These are phyloP conservation scores for Odobenus rosmarus DNA, from an alignment of 2,113 vertebrate species.

Conservation along the genomic window DNA sequence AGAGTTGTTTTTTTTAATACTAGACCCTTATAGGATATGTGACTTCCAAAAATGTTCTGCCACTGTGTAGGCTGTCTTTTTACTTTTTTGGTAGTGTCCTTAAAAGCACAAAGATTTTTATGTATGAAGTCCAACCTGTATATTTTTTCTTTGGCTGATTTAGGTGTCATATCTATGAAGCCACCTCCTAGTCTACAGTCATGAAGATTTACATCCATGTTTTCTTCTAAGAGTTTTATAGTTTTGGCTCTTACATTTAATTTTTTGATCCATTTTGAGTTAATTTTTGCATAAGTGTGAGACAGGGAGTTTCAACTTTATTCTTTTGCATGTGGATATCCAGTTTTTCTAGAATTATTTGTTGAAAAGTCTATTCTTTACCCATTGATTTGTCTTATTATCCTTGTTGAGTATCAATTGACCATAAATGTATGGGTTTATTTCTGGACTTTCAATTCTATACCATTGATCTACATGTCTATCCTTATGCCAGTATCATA, in stretches of 20 bases:
- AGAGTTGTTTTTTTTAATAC: background rate
- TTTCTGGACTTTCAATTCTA: background rate
- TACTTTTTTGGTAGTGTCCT: background rate
- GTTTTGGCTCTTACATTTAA: background rate
- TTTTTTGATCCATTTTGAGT: conserved; percentile 24
- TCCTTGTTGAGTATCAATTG: background rate
- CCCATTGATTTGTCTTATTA: background rate
- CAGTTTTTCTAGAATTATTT: background rate
- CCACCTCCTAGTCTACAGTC: background rate
- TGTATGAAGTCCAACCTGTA: background rate
- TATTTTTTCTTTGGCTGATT: conserved; percentile 9
- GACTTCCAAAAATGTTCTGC: background rate
- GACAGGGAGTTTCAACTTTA: background rate
- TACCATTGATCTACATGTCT: background rate
- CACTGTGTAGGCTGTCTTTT: background rate
- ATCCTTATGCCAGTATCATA: background rate
- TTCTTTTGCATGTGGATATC: conserved; percentile 11
- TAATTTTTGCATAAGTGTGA: background rate
- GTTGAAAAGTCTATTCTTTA: background rate
- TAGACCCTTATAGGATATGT: background rate
- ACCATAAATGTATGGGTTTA: background rate
- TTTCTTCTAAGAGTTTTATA: conserved; percentile 1
- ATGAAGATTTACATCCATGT: background rate
- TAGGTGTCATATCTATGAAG: background rate
- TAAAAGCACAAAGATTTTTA: background rate